Base-by-base conservation (phyloP, 2,888 invertebrate genomes). In the Drosophila setosimentum region DNA sequence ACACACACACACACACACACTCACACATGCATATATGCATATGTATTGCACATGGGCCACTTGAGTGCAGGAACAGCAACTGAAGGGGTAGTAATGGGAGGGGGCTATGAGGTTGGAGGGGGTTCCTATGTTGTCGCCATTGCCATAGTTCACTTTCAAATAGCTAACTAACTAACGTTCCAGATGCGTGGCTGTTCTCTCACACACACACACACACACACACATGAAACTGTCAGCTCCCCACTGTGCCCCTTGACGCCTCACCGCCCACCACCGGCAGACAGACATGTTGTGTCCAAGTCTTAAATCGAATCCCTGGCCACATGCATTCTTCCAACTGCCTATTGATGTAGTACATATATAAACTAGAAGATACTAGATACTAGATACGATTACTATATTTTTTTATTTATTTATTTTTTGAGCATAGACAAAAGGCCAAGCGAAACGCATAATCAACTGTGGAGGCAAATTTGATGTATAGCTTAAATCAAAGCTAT, bases 131-230 rank as follows among this genome's bases (percentile, higher is more conserved):
- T 65, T 80, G 80, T 80, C 80, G 80, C 76, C 61, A 60, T 76
- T 49, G 57, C 63, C 40, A 58, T 76, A 76, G 78, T 63, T 76
- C 42, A 55, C 67, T 59, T 77, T 64, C 42, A 64, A 64, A 50
- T 62, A 70, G 65, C 76, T 63, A 54, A 64, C 66, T 80, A 55
- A 68, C 79, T 74, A 68, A 78, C 53, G 66, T 69, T 49, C 69
- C 76, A 74, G 75, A 73, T 74, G 61, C 64, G 59, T 64, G 21
- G 37, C 33, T 37, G 33, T 70, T 61, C 58, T 60, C 53, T 37
- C 53, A 40, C 37, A 40, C 54, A 48, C 48, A 54, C 33, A 35
- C 42, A 45, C 33, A 32, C 30, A 45, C 30, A 37, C 53, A 7
- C 21, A 10, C 8, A 29, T 35, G n/a, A 13, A 54, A 3, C 24